These are phyloP conservation scores for Odontomachus brunneus DNA, from an alignment of 1,140 invertebrate species.

Conservation along the genomic window DNA sequence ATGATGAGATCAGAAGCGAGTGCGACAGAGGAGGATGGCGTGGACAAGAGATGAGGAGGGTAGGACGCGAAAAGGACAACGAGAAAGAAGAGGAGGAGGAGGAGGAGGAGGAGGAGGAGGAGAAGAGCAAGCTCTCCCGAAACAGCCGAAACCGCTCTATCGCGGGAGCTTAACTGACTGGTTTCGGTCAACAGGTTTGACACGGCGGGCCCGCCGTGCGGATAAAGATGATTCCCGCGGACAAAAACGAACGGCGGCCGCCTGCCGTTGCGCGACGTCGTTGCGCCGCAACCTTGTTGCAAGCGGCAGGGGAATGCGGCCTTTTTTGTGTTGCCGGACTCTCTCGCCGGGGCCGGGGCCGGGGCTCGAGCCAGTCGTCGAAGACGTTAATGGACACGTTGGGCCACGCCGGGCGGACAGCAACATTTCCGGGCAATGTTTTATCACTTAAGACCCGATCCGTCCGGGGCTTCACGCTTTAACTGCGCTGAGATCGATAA, in stretches of 20 bases:
- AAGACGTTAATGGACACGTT: slow-evolving; percentile 66
- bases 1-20: slow-evolving; percentile 33
- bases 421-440: slow-evolving; percentile 73
- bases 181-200: slow-evolving; percentile 59
- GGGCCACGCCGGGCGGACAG: slow-evolving; percentile 59
- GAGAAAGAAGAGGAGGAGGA: neutral
- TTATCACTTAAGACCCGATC: slow-evolving; percentile 68
- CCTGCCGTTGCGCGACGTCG: slow-evolving; percentile 44
- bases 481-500: slow-evolving; percentile 62
- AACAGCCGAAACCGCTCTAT: slow-evolving; percentile 51
- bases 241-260: slow-evolving; percentile 50
- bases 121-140: slow-evolving; percentile 22
- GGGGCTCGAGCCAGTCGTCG: slow-evolving; percentile 22
- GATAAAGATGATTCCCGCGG: slow-evolving; percentile 57
- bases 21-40: neutral
- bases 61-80: neutral
- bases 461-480: slow-evolving; percentile 68
- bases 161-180: slow-evolving; percentile 56
- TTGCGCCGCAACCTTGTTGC: slow-evolving; percentile 54
- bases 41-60: neutral
- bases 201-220: slow-evolving; percentile 48
- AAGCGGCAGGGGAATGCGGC: slow-evolving; percentile 52
- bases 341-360: neutral
- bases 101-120: neutral
- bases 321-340: slow-evolving; percentile 48